Evolutionary conservation across 1,140 invertebrate species (phyloP).

Genomic region (Scaptomyza hsui): DNA sequence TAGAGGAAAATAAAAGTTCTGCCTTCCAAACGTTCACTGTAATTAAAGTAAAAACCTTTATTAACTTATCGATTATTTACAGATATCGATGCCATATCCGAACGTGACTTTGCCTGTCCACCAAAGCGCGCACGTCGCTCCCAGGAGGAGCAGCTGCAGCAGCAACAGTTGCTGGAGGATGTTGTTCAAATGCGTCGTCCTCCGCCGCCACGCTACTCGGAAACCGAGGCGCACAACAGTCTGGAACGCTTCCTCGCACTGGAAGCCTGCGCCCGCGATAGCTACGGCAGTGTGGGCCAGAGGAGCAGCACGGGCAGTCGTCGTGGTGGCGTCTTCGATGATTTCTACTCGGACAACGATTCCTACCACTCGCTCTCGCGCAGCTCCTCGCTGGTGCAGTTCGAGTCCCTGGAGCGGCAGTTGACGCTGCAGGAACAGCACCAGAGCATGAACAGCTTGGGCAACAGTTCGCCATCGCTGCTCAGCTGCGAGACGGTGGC

Average conservation of each 20-base stretch:
- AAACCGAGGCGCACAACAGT: constrained; percentile 59
- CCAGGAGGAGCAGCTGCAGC: constrained; percentile 73
- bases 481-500: constrained; percentile 79
- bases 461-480: constrained; percentile 83
- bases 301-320: constrained; percentile 62
- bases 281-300: constrained; percentile 62
- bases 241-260: constrained; percentile 64
- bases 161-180: constrained; percentile 59
- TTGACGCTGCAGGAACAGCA: constrained; percentile 74
- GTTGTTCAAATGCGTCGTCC: constrained; percentile 63
- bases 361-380: constrained; percentile 86
- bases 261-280: constrained; percentile 61
- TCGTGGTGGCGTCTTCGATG: constrained; percentile 70
- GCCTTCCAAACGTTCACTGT: neutral
- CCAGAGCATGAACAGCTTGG: constrained; percentile 66
- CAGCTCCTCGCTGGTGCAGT: constrained; percentile 91
- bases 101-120: constrained; percentile 91
- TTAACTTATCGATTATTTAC: constrained; percentile 20
- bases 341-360: constrained; percentile 85
- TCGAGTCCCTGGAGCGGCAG: constrained; percentile 88
- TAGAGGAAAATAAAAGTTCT: no score
- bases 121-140: constrained; percentile 89
- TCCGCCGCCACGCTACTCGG: constrained; percentile 39
- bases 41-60: neutral
- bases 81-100: constrained; percentile 88